A percentile compares a stretch with the other conserved stretches of the same genome.
Conservation (phyloP, 2,113 vertebrate species). For the Vidua chalybeata region DNA sequence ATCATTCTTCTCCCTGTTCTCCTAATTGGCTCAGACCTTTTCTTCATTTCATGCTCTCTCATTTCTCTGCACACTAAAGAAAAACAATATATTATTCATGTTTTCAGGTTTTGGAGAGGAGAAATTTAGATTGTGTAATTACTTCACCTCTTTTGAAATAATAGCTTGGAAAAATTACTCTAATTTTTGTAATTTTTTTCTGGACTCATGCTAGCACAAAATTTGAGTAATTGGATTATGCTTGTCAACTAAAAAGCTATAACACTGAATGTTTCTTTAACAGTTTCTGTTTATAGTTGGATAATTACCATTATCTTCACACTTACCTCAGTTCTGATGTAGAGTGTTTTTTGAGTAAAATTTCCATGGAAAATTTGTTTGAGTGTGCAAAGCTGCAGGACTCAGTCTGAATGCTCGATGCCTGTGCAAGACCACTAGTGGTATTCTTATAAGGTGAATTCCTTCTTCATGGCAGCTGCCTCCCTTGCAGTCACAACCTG, state of each 20-base stretch:
- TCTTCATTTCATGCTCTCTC: background rate
- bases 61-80: background rate
- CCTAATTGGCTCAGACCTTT: background rate
- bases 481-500: background rate
- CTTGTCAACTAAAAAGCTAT: slow-evolving; percentile 51
- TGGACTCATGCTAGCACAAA: slow-evolving; percentile 50
- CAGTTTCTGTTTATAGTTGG: slow-evolving; percentile 47
- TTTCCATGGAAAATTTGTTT: background rate
- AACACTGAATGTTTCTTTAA: slow-evolving; percentile 41
- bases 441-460: background rate
- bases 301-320: slow-evolving; percentile 7
- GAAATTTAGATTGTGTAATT: slow-evolving; percentile 55
- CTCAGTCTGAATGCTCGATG: slow-evolving; percentile 22
- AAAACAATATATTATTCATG: background rate
- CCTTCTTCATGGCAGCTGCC: background rate
- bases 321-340: background rate
- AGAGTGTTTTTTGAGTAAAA: background rate
- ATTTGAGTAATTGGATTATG: slow-evolving; percentile 56
- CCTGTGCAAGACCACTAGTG: background rate
- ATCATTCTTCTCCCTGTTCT: background rate
- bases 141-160: slow-evolving; percentile 33
- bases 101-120: slow-evolving; percentile 44
- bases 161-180: slow-evolving; percentile 53
- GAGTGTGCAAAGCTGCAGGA: slow-evolving; percentile 17
- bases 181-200: slow-evolving; percentile 52